A percentile compares a stretch with the other conserved stretches of the same genome.
phyloP scores from a whole-genome alignment of 2,797 vertebrate species.

The Odontamblyopus rebecca region DNA sequence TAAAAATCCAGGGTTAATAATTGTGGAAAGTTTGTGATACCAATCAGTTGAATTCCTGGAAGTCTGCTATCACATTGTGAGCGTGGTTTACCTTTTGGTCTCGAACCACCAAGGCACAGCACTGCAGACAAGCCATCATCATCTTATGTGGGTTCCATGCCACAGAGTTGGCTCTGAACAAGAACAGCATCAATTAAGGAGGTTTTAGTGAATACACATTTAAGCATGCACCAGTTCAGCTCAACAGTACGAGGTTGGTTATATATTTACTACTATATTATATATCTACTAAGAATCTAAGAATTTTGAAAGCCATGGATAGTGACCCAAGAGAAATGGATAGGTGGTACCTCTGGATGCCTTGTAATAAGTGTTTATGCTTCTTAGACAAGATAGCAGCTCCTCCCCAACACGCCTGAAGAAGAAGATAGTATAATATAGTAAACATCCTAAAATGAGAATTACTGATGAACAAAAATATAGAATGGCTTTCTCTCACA shows the following conservation, averaged over 20 bases:
- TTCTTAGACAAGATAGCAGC: conserved; percentile 82
- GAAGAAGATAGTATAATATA: neutral
- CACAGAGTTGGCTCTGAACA: conserved; percentile 80
- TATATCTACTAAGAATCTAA: no score
- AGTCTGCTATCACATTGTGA: neutral
- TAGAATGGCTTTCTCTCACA: conserved; percentile 17
- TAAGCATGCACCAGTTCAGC: no score
- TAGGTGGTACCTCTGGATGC: conserved; percentile 79
- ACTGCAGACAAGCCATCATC: conserved; percentile 86
- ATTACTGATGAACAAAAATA: neutral
- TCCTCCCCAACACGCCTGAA: conserved; percentile 88
- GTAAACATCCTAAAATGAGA: neutral
- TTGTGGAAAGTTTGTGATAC: neutral
- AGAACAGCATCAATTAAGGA: neutral
- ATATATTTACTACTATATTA: neutral
- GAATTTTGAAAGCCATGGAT: no score
- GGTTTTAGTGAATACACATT: no score
- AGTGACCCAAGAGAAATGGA: neutral
- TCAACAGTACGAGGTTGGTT: neutral
- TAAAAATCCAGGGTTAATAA: neutral
- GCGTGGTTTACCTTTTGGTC: conserved; percentile 77
- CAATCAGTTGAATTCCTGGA: neutral
- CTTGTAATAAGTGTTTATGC: conserved; percentile 77
- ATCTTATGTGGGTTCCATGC: conserved; percentile 90
- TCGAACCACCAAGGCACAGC: conserved; percentile 84